Percentiles rank a stretch among this genome's conserved stretches.
These are phyloP conservation scores for Sceliomorpha sp. DNA, from an alignment of 2,888 invertebrate genomes.

Conservation along the genomic window DNA sequence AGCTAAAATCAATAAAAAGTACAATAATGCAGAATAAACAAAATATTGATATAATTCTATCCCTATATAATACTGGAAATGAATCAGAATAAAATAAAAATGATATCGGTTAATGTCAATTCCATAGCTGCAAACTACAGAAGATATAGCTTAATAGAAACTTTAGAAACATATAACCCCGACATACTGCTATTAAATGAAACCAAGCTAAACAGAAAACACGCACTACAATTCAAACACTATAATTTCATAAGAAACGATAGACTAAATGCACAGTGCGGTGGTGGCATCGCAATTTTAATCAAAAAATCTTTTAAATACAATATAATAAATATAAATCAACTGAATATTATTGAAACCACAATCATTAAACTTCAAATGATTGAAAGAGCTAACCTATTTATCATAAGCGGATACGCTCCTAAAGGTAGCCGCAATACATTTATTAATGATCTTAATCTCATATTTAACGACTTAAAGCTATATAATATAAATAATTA, in stretches of 20 bases:
- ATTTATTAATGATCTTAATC: constrained; percentile 23
- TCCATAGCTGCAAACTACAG: constrained; percentile 24
- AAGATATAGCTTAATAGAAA: constrained; percentile 6
- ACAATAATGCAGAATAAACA: not conserved
- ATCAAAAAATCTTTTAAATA: constrained; percentile 23
- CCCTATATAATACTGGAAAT: not conserved
- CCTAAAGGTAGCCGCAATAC: constrained; percentile 7
- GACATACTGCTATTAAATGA: constrained; percentile 43
- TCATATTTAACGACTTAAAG: no score
- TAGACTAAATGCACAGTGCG: constrained; percentile 12
- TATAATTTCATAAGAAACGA: constrained; percentile 39
- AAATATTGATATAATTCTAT: not conserved
- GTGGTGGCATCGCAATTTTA: constrained; percentile 41
- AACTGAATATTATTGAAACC: constrained; percentile 26
- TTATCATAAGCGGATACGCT: constrained; percentile 31
- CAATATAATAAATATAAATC: constrained; percentile 6
- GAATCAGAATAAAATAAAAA: constrained; percentile 12
- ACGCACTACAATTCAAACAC: constrained; percentile 23
- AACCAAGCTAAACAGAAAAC: constrained; percentile 45
- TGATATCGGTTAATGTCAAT: constrained; percentile 35
- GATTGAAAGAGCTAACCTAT: not conserved
- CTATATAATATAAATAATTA: no score
- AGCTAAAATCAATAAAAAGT: not conserved
- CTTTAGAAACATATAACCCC: constrained; percentile 21
- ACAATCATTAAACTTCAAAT: constrained; percentile 29